Evolutionary conservation across 2,888 invertebrate species (phyloP).

Genomic region (Hydraecia micacea): DNA sequence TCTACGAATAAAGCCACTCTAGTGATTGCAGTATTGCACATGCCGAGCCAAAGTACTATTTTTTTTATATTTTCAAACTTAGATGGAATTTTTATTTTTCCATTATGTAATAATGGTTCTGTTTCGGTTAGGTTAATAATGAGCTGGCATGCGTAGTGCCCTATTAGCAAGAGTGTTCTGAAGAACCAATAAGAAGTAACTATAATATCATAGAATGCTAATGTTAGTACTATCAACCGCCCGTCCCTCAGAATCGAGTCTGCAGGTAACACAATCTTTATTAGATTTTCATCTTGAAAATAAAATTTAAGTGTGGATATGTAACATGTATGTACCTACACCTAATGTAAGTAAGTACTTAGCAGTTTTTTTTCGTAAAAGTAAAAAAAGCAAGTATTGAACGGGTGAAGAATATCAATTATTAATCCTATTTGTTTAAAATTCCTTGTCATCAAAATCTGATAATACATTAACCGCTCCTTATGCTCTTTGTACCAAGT

Average conservation of each 20-base stretch:
- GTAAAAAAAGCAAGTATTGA: slow-evolving; percentile 26
- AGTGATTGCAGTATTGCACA: slow-evolving; percentile 50
- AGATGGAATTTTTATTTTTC: background rate
- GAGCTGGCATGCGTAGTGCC: slow-evolving; percentile 9
- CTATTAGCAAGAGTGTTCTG: slow-evolving; percentile 17
- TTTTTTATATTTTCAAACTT: background rate
- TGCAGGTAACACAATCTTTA: background rate
- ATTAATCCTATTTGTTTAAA: slow-evolving; percentile 56
- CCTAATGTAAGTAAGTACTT: background rate
- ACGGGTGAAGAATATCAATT: slow-evolving; percentile 49
- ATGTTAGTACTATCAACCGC: background rate
- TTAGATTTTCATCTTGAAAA: background rate
- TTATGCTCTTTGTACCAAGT: slow-evolving; percentile 34
- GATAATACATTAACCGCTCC: slow-evolving; percentile 19
- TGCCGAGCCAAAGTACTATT: slow-evolving; percentile 19
- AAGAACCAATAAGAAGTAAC: background rate
- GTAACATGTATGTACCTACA: slow-evolving; percentile 4
- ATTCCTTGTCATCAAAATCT: slow-evolving; percentile 54
- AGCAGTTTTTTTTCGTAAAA: slow-evolving; percentile 2
- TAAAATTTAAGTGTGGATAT: slow-evolving; percentile 13
- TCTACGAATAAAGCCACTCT: slow-evolving; percentile 59
- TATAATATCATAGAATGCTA: background rate
- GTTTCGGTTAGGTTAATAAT: background rate
- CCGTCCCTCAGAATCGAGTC: background rate
- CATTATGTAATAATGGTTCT: background rate